A percentile compares a stretch with the other conserved stretches of the same genome.
These are phyloP conservation scores for Eilema sororculum DNA, from an alignment of 2,888 invertebrate species.

Conservation along the genomic window DNA sequence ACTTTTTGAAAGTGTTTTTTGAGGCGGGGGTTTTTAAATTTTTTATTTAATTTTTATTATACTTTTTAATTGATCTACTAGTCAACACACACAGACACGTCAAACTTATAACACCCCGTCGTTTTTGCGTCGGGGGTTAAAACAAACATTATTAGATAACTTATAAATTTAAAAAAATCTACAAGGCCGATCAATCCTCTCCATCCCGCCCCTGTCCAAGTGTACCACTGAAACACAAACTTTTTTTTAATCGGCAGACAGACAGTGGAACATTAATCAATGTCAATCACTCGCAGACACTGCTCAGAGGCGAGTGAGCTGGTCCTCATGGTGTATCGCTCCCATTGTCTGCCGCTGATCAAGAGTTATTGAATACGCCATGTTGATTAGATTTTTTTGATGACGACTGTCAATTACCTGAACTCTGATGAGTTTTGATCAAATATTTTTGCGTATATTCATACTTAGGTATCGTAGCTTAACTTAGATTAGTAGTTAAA, in stretches of 20 bases:
- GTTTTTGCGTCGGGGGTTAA: too few relatives aligned
- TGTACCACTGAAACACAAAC: slow-evolving; percentile 81
- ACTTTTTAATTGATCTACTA: too few relatives aligned
- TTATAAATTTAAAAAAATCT: background rate
- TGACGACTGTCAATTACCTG: background rate
- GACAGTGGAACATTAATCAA: slow-evolving; percentile 85
- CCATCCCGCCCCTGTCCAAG: slow-evolving; percentile 52
- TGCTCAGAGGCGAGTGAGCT: slow-evolving; percentile 50
- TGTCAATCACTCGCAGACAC: slow-evolving; percentile 80
- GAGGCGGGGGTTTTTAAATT: too few relatives aligned
- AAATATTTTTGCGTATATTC: too few relatives aligned
- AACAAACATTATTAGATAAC: too few relatives aligned
- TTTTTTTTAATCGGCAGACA: slow-evolving; percentile 80
- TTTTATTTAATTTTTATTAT: too few relatives aligned
- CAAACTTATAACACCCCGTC: too few relatives aligned
- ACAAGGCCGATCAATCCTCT: slow-evolving; percentile 36
- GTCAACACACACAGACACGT: too few relatives aligned
- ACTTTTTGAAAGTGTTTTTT: too few relatives aligned
- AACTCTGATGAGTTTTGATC: too few relatives aligned
- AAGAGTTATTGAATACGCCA: slow-evolving; percentile 33
- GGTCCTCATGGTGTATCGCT: slow-evolving; percentile 47
- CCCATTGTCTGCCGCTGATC: slow-evolving; percentile 45
- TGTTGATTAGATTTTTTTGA: slow-evolving; percentile 35
- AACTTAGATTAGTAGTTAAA: too few relatives aligned
- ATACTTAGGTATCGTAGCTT: too few relatives aligned